A percentile compares a stretch with the other conserved stretches of the same genome.
Conservation (phyloP, 2,888 invertebrate genomes). For the Harpalus rubripes region DNA sequence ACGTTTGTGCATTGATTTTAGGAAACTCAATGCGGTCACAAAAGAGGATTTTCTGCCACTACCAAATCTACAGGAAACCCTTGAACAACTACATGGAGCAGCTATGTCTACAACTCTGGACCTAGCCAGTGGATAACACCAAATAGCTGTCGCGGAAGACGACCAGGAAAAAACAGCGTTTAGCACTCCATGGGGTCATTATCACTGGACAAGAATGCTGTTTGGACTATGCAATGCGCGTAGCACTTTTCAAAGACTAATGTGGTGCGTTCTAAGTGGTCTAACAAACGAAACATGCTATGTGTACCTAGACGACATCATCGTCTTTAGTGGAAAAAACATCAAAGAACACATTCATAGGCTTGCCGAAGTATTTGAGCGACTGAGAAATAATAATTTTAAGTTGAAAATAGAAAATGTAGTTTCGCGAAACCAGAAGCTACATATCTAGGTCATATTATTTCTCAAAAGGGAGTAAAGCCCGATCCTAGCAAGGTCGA, state of each 20-base stretch:
- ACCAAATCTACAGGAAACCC: conserved; percentile 71
- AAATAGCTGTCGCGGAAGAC: conserved; percentile 69
- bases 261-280: conserved; percentile 71
- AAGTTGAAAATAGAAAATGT: conserved; percentile 68
- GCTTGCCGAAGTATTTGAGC: conserved; percentile 34
- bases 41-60: conserved; percentile 68
- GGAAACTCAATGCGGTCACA: conserved; percentile 68
- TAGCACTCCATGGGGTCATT: conserved; percentile 69
- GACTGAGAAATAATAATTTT: conserved; percentile 59
- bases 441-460: conserved; percentile 68
- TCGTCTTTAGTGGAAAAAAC: conserved; percentile 61
- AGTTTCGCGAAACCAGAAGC: conserved; percentile 64
- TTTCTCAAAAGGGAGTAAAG: conserved; percentile 66
- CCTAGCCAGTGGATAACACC: conserved; percentile 71
- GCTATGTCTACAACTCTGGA: conserved; percentile 68
- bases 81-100: conserved; percentile 70
- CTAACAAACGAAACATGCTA: conserved; percentile 68
- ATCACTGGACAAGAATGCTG: conserved; percentile 69
- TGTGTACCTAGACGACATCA: conserved; percentile 68
- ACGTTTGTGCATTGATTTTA: conserved; percentile 69
- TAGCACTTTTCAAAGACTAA: conserved; percentile 72
- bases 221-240: conserved; percentile 73
- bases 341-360: conserved; percentile 47
- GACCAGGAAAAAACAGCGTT: conserved; percentile 69
- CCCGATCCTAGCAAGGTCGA: conserved; percentile 67